These are phyloP conservation scores for Lerema accius DNA, from an alignment of 1,140 invertebrate species.

Conservation along the genomic window DNA sequence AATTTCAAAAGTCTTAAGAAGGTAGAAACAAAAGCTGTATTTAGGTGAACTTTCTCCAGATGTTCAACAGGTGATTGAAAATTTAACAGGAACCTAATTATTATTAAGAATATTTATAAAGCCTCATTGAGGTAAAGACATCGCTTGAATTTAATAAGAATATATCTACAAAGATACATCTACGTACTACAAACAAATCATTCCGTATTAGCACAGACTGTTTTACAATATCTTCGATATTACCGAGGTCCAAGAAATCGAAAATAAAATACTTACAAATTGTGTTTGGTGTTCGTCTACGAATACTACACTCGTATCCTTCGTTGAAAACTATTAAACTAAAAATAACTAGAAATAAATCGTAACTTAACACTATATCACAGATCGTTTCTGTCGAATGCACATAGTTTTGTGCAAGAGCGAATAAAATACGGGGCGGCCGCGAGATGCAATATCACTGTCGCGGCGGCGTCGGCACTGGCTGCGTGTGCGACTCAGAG, in stretches of 20 bases:
- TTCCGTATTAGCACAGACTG: conserved; percentile 8
- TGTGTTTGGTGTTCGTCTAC: not conserved
- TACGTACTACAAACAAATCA: not conserved
- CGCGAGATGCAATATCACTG: conserved; percentile 53
- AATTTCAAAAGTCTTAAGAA: not conserved
- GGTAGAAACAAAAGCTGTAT: not conserved
- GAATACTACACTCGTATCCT: conserved; percentile 38
- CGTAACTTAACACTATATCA: conserved; percentile 77
- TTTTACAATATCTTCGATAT: conserved; percentile 6
- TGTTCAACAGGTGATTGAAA: not conserved
- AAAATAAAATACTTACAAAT: conserved; percentile 15
- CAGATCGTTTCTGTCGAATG: conserved; percentile 70
- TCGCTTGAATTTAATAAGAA: no score
- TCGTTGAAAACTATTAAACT: conserved; percentile 41
- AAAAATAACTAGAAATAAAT: conserved; percentile 36
- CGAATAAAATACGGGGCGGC: conserved; percentile 42
- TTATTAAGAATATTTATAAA: no score
- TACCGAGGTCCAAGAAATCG: not conserved
- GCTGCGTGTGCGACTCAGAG: conserved; percentile 37
- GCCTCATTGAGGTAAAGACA: no score
- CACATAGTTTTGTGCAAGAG: conserved; percentile 55
- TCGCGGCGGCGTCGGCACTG: conserved; percentile 19
- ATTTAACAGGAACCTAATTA: no score
- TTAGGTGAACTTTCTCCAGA: not conserved
- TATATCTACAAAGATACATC: not conserved